Base-by-base conservation (phyloP, 35 echinoderm and acorn worm species). In the Strongylocentrotus purpuratus region DNA sequence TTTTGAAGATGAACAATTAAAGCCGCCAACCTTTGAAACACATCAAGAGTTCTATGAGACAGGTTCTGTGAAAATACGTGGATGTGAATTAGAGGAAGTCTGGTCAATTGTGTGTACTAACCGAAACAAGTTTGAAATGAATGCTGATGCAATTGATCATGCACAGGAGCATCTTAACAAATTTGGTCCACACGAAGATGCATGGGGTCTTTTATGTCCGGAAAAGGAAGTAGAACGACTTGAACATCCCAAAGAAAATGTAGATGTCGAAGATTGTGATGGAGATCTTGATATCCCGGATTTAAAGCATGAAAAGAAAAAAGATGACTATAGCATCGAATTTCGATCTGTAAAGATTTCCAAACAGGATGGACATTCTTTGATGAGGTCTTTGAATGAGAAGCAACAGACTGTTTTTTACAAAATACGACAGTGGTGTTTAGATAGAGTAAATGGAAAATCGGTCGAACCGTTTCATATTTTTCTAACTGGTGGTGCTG, bases 301-400 rank as follows among this genome's bases (percentile, higher is more conserved):
- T 58, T 58, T 58, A 58, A 58, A 58, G 15, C 9, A 58, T 58
- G 9, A 9, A 12, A 9, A 9, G 9, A 58, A 58, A 58, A 15
- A 9, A 58, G 50, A 58, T 15, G 50, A 12, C 46, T 92, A 31
- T 94, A 28, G 5, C 7, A 96, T 96, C 35, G 94, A 96, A 96
- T 31, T 47, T 22, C 6, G 89, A 94, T 13, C 33, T 20, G n/a
- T 25, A 11, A 90, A 94, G 20, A 95, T 96, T 71, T 90, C 94
- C 4, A 94, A 91, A 48, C 9, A 91, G 0, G 94, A 96, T 46
- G 88, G 93, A 2, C n/a, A 94, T 78, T 45, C 33, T 93, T 31
- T 93, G 18, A 92, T 95, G 46, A 58, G 94, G 86, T 96, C 92
- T 78, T 33, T 98, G 59, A 98, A 98, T 95, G 33, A 91, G 32